Conservation (phyloP, 2,797 vertebrate species). For the Capromys pilorides region DNA sequence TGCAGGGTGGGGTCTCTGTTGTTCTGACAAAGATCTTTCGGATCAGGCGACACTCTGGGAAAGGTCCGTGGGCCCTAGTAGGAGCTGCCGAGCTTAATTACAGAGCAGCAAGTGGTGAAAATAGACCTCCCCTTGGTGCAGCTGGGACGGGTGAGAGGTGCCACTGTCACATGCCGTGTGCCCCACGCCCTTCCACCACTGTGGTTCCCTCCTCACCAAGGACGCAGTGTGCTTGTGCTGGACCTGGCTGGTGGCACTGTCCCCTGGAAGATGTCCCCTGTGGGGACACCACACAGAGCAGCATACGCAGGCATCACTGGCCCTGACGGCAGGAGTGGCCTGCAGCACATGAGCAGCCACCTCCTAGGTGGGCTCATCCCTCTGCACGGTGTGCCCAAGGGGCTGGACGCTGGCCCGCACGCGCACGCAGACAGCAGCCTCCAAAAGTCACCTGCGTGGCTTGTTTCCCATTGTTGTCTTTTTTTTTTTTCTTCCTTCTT, state of each 20-base stretch:
- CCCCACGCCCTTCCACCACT: background rate
- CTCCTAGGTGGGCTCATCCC: rapidly evolving
- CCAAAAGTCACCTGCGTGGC: background rate
- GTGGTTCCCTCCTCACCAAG: background rate
- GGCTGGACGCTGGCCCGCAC: background rate
- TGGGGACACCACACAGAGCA: background rate
- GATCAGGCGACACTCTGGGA: background rate
- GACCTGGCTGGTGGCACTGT: background rate
- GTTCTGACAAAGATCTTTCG: background rate
- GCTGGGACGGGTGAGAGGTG: background rate
- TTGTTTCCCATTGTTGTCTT: background rate
- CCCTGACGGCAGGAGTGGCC: background rate
- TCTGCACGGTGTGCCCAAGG: rapidly evolving
- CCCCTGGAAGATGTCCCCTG: background rate
- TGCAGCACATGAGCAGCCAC: rapidly evolving
- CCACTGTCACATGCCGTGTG: rapidly evolving
- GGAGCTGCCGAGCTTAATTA: conserved; percentile 32
- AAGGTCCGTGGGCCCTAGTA: background rate
- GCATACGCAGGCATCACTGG: rapidly evolving
- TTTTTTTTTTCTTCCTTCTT: background rate
- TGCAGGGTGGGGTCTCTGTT: background rate
- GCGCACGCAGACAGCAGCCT: no score
- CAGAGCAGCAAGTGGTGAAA: background rate
- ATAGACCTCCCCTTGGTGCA: background rate
- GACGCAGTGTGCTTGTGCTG: background rate